phyloP scores from a whole-genome alignment of 2,888 invertebrate genomes.

The Limnephilus auricula region DNA sequence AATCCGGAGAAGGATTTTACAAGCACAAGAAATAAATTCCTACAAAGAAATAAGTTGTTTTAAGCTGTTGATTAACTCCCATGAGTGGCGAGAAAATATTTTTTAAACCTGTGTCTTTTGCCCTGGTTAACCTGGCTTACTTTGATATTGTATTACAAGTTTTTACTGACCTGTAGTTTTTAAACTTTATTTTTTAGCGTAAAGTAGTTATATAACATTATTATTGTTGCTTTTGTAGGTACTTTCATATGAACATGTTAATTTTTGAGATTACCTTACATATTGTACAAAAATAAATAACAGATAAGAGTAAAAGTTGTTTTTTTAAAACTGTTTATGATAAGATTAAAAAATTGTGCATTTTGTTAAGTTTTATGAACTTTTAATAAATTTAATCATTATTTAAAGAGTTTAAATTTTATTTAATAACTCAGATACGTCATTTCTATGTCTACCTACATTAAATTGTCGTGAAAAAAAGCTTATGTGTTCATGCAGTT shows the following conservation, averaged over 20 bases:
- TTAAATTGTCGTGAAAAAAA: too few relatives aligned
- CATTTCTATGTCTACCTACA: too few relatives aligned
- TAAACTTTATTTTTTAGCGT: not conserved
- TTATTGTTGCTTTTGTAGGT: not conserved
- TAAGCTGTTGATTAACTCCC: not conserved
- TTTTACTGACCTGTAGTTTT: not conserved
- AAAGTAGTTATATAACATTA: not conserved
- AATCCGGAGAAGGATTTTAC: constrained; percentile 92
- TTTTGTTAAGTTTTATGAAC: not conserved
- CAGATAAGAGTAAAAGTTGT: not conserved
- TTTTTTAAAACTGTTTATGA: not conserved
- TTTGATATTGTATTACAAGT: not conserved
- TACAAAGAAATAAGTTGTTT: not conserved
- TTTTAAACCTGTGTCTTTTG: not conserved
- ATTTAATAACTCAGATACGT: too few relatives aligned
- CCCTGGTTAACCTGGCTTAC: not conserved
- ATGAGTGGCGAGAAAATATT: not conserved
- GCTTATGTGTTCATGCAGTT: too few relatives aligned
- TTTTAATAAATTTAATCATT: not conserved
- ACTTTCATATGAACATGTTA: not conserved
- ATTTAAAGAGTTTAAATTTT: not conserved
- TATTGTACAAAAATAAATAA: not conserved
- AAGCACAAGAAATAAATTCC: constrained; percentile 78
- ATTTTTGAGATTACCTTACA: not conserved
- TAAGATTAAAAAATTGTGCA: not conserved